Percentiles rank a stretch among this genome's conserved stretches.
These are phyloP conservation scores for Drosophila littoralis DNA, from an alignment of 1,140 invertebrate species.

Conservation along the genomic window DNA sequence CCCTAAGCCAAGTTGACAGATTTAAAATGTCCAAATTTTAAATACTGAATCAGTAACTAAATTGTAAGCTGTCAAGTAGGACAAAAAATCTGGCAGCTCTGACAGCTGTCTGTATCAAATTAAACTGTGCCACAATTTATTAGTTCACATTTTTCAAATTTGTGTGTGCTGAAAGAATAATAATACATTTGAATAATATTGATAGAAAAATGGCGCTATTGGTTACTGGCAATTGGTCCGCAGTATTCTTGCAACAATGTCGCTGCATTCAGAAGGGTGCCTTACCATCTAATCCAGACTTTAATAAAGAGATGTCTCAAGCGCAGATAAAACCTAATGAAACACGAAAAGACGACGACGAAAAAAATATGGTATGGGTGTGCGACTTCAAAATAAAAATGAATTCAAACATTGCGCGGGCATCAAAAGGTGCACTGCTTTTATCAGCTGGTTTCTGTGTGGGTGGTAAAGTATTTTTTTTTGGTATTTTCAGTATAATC, in stretches of 20 bases:
- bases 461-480: neutral
- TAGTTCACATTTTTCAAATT: neutral
- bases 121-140: neutral
- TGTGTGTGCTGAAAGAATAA: neutral
- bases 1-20: neutral
- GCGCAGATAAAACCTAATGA: neutral
- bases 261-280: neutral
- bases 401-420: neutral
- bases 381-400: too few relatives aligned
- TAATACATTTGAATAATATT: neutral
- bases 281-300: neutral
- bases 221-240: neutral
- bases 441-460: slow-evolving; percentile 2
- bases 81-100: slow-evolving; percentile 20
- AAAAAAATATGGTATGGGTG: neutral
- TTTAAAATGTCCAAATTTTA: neutral
- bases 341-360: neutral
- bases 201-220: neutral
- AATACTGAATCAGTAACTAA: slow-evolving; percentile 17
- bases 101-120: slow-evolving; percentile 9
- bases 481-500: slow-evolving; percentile 9
- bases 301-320: neutral
- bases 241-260: neutral
- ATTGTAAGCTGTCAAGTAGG: neutral
- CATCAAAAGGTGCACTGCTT: neutral